Evolutionary conservation across 2,113 vertebrate genomes (phyloP).

Genomic region (Gymnogyps californianus): DNA sequence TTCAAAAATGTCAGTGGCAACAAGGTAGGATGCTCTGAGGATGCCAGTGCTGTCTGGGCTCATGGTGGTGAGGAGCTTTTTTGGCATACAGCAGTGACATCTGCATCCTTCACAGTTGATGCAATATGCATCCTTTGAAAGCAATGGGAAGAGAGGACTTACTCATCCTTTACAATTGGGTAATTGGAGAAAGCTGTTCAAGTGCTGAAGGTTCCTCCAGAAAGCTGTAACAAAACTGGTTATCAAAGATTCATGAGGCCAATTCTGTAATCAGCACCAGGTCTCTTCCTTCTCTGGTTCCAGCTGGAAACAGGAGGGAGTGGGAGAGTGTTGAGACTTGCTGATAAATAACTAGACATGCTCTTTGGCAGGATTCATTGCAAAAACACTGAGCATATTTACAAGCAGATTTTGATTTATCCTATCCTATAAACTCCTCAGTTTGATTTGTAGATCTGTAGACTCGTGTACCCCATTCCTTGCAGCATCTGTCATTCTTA

Average conservation of each 20-base stretch:
- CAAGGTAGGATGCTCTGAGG: constrained; percentile 73
- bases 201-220: neutral
- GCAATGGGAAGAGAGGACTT: neutral
- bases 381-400: neutral
- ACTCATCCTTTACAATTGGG: neutral
- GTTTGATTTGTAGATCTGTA: neutral
- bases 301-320: neutral
- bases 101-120: neutral
- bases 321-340: neutral
- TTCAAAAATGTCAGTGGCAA: constrained; percentile 85
- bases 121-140: neutral
- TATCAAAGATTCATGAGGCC: neutral
- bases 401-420: neutral
- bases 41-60: neutral
- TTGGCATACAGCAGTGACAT: neutral
- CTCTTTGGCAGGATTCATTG: neutral
- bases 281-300: neutral
- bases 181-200: neutral
- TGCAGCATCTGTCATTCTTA: neutral
- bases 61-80: neutral
- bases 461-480: neutral
- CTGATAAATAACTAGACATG: neutral
- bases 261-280: neutral
- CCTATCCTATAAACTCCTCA: neutral
- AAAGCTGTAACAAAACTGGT: neutral